These are phyloP conservation scores for Meta bourneti DNA, from an alignment of 2,888 invertebrate genomes.

Conservation along the genomic window DNA sequence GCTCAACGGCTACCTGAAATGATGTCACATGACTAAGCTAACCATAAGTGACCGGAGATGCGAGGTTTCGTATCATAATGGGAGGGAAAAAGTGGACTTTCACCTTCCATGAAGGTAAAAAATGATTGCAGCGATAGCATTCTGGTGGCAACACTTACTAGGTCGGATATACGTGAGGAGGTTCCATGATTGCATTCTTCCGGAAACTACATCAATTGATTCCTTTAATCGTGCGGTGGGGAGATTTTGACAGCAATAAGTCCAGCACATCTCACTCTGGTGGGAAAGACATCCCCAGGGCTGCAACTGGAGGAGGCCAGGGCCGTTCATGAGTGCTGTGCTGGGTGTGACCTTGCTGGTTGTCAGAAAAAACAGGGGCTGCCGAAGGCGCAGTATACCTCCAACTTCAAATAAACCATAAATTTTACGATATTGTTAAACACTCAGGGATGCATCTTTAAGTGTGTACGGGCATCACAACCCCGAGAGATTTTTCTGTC, in stretches of 20 bases:
- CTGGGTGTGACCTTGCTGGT: no score
- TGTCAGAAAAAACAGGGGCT: no score
- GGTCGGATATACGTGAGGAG: constrained; percentile 52
- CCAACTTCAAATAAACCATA: no score
- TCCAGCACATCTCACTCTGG: no score
- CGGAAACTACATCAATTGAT: constrained; percentile 37
- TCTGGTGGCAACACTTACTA: constrained; percentile 21
- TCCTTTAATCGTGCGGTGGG: neutral
- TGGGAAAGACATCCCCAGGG: no score
- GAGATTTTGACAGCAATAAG: neutral
- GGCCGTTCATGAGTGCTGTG: no score
- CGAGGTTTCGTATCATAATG: neutral
- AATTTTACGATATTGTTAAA: no score
- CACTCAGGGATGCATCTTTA: no score
- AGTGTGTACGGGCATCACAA: no score
- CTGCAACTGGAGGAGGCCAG: no score
- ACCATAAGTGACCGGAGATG: constrained; percentile 45
- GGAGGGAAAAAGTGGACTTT: constrained; percentile 42
- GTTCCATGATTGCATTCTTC: constrained; percentile 26
- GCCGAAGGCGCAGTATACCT: no score
- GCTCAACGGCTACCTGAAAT: constrained; percentile 12
- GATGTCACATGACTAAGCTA: constrained; percentile 46
- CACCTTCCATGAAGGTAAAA: constrained; percentile 53
- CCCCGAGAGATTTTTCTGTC: no score
- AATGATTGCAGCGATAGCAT: constrained; percentile 8